These are phyloP conservation scores for Lagria hirta DNA, from an alignment of 2,888 invertebrate genomes.

Conservation along the genomic window DNA sequence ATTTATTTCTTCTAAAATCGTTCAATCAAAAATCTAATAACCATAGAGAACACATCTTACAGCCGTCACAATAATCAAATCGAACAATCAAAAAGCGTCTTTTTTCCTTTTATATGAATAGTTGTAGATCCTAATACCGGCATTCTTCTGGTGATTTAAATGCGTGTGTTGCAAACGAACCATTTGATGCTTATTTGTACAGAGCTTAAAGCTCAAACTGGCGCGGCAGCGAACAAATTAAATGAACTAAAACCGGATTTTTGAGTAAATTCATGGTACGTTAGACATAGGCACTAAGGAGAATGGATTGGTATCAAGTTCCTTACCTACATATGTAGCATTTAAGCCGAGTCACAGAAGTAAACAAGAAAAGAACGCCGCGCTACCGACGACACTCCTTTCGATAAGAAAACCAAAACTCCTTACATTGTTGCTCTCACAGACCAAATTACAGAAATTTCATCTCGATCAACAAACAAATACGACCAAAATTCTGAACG, in stretches of 20 bases:
- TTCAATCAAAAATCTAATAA: constrained; percentile 14
- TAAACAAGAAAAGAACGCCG: constrained; percentile 18
- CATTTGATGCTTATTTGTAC: neutral
- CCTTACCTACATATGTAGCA: constrained; percentile 34
- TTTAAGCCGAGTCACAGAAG: constrained; percentile 27
- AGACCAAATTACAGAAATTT: constrained; percentile 1
- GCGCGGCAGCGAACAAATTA: constrained; percentile 20
- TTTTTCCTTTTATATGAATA: too few relatives aligned
- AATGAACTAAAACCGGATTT: constrained; percentile 36
- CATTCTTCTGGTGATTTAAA: constrained; percentile 23
- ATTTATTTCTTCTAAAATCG: constrained; percentile 4
- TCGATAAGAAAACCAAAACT: too few relatives aligned
- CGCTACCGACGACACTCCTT: neutral
- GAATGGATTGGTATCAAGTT: constrained; percentile 37
- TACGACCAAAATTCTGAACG: too few relatives aligned
- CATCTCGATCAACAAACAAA: neutral
- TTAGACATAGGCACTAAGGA: constrained; percentile 31
- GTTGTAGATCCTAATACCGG: constrained; percentile 7
- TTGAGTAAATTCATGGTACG: constrained; percentile 37
- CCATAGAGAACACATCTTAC: constrained; percentile 13
- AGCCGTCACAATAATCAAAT: constrained; percentile 6
- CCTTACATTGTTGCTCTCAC: too few relatives aligned
- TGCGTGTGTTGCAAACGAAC: constrained; percentile 20
- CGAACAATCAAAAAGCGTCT: constrained; percentile 18
- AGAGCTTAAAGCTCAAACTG: constrained; percentile 23